Evolutionary conservation across 2,888 invertebrate genomes (phyloP), one percentile per base, ranked within the genome.

Genomic region (Galerucella nymphaeae): DNA sequence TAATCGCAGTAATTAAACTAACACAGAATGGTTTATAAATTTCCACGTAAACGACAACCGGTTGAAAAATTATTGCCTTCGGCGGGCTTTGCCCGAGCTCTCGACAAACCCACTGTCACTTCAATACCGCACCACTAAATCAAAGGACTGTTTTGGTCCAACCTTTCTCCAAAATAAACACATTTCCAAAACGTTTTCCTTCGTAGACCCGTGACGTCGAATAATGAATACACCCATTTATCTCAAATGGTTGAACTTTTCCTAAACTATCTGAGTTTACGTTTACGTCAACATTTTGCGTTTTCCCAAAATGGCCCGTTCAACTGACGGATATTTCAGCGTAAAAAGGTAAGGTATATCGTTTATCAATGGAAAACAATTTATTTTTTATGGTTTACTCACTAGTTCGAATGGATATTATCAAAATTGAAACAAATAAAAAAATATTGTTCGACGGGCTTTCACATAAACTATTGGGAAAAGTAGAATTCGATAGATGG

Each of bases 91-190:
- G 78, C 78, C 79, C 79, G 76, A 81, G 79, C 80, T 79, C 81
- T 78, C 81, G 80, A 82, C 84, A 83, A 84, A 81, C 83, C 84
- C 82, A 81, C 85, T 84, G 85, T 84, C 85, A 85, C 84, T 84
- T 84, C 84, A 84, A 85, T 85, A 80, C 84, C 83, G 76, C 81
- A 82, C 83, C 79, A 84, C 84, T 85, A 85, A 84, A 85, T 85
- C 85, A 85, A 84, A 84, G 80, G 73, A 66, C 68, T 77, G 77
- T 75, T 75, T 73, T 74, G 75, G 75, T 72, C 76, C 76, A 75
- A 78, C 76, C 78, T 78, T 77, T 76, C 76, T 77, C 80, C 79
- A 79, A 81, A 81, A 82, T 81, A 82, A 82, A 82, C 82, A 82
- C 80, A 80, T 79, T 80, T 77, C 76, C 76, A 63, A 74, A 42